phyloP scores from a whole-genome alignment of 2,888 invertebrate species.

The Molanna angustata region DNA sequence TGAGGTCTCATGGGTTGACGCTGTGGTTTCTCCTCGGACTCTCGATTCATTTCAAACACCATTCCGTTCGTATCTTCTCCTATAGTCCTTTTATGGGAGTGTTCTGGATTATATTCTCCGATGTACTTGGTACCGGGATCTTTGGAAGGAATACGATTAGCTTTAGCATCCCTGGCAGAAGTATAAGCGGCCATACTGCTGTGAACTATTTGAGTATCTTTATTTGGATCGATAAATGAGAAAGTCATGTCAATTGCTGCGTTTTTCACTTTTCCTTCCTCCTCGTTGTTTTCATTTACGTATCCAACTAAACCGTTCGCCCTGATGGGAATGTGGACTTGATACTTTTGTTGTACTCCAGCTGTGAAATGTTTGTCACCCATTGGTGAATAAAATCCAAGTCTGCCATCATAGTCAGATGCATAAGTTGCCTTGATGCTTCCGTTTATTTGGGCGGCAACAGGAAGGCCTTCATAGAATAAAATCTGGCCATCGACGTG shows the following conservation, averaged over 20 bases:
- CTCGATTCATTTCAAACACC: no score
- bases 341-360: slow-evolving; percentile 60
- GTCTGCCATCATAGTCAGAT: slow-evolving; percentile 56
- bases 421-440: slow-evolving; percentile 54
- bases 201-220: no score
- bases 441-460: slow-evolving; percentile 42
- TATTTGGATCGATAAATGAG: no score
- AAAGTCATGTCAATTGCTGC: slow-evolving; percentile 53
- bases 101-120: slow-evolving; percentile 40
- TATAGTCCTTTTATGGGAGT: slow-evolving; percentile 40
- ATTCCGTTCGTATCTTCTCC: slow-evolving; percentile 54
- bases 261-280: slow-evolving; percentile 37
- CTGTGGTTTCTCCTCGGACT: no score
- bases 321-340: slow-evolving; percentile 57
- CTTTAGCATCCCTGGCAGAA: slow-evolving; percentile 55
- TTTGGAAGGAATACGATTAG: slow-evolving; percentile 47
- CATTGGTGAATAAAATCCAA: slow-evolving; percentile 64
- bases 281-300: slow-evolving; percentile 37
- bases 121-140: slow-evolving; percentile 50
- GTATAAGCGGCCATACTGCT: slow-evolving; percentile 64
- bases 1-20: no score
- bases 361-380: slow-evolving; percentile 56
- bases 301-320: slow-evolving; percentile 48
- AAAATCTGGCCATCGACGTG: slow-evolving; percentile 48
- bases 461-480: slow-evolving; percentile 38